Evolutionary conservation across 2,113 vertebrate species (phyloP), one percentile per base, ranked within the genome.

Genomic region (Chaetura pelagica): DNA sequence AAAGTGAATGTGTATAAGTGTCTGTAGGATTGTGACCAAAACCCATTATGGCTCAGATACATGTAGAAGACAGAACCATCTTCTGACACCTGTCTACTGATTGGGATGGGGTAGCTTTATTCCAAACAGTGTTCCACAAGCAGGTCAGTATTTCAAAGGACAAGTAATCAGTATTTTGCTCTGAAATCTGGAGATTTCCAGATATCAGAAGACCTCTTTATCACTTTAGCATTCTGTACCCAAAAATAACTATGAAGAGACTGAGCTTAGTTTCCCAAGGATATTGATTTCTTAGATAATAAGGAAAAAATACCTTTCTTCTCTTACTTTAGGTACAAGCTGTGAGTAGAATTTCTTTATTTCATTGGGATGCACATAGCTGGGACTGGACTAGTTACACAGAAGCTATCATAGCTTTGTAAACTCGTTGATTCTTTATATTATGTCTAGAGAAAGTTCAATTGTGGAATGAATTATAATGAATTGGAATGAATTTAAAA

Each of bases 201-300:
- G 69, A 92, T 76, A 24, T 35, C 32, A 35, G 73, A 81, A 61
- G 17, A 79, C 26, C 22, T 75, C 63, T 90, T 80, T 75, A 62
- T 76, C 12, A 38, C 42, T 72, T 93, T 34, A 64, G 52, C 34
- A 84, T 71, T 92, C 49, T 72, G 69, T 82, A 68, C 54, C 30
- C 81, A 74, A 93, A 94, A 94, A 75, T 77, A 82, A 44, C 54
- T 76, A 29, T 64, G 59, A 74, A 49, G 44, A 80, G 38, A 44
- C 4, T 67, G 26, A 51, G 10, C 38, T 92, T 55, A 76, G 7
- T 84, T 83, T 42, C 44, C n/a, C 44, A 77, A 94, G 51, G 55
- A 40, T 62, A 73, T 89, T 88, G 87, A 71, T 84, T 96, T 93
- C 48, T 81, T 57, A 63, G 20, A 77, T 30, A 59, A 80, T 76